Conservation (phyloP, 2,888 invertebrate genomes). For the Polydrusus cervinus region DNA sequence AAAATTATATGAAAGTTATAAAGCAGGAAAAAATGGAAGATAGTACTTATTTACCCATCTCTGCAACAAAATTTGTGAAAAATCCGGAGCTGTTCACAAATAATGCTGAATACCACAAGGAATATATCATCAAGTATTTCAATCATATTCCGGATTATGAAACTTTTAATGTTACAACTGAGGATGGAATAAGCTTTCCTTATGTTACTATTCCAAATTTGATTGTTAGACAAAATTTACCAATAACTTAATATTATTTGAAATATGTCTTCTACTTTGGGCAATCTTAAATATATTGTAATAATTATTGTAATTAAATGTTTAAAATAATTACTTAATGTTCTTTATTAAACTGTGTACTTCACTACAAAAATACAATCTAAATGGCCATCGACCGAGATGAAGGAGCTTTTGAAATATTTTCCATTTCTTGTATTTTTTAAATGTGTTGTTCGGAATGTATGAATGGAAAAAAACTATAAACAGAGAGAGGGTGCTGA, state of each 20-base stretch:
- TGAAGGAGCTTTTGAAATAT: too few species aligned
- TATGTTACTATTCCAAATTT: slow-evolving; percentile 59
- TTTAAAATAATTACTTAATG: too few species aligned
- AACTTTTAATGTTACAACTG: slow-evolving; percentile 60
- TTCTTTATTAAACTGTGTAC: too few species aligned
- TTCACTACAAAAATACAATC: too few species aligned
- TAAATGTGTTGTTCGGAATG: too few species aligned
- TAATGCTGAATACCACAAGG: slow-evolving; percentile 61
- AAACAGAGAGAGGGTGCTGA: too few species aligned
- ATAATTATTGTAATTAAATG: too few species aligned
- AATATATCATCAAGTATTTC: slow-evolving; percentile 64
- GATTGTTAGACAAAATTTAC: slow-evolving; percentile 41
- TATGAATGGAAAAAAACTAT: too few species aligned
- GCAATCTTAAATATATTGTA: too few species aligned
- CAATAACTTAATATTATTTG: neutral
- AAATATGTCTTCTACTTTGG: neutral
- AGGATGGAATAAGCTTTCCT: slow-evolving; percentile 62
- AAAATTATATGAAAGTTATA: slow-evolving; percentile 34
- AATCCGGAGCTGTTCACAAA: slow-evolving; percentile 62
- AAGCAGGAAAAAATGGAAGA: slow-evolving; percentile 37
- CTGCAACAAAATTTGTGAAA: slow-evolving; percentile 60
- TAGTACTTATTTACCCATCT: slow-evolving; percentile 59
- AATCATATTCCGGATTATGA: slow-evolving; percentile 61
- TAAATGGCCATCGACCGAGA: too few species aligned
- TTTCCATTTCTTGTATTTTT: too few species aligned